phyloP scores from a whole-genome alignment of 2,797 vertebrate genomes.

The Podargus strigoides region DNA sequence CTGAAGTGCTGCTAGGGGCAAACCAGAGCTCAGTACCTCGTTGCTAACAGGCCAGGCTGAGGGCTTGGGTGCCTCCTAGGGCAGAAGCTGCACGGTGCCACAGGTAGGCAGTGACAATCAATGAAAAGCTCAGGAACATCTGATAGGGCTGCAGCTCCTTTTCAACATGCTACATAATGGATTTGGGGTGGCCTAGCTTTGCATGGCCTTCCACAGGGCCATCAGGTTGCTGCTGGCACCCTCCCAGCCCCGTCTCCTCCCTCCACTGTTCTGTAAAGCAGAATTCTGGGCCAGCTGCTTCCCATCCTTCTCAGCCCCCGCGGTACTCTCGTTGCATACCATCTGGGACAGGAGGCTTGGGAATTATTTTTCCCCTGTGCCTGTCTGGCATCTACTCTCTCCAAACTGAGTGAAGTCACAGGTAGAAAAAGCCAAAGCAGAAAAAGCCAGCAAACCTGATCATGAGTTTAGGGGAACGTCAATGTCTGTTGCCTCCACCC shows the following conservation, averaged over 20 bases:
- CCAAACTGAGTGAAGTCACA: background rate
- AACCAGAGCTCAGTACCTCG: background rate
- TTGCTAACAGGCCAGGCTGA: background rate
- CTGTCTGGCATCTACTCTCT: background rate
- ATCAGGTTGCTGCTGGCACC: background rate
- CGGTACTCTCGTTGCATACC: background rate
- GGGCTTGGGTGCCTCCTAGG: background rate
- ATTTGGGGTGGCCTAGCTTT: background rate
- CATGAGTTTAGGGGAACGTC: background rate
- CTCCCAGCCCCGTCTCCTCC: background rate
- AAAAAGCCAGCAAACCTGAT: background rate
- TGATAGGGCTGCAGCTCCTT: background rate
- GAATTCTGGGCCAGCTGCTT: background rate
- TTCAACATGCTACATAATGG: fast-evolving
- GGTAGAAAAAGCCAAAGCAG: background rate
- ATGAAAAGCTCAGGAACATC: background rate
- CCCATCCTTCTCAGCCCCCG: background rate
- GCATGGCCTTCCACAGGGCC: background rate
- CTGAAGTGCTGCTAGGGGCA: background rate
- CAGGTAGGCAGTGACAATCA: background rate
- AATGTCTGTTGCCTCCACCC: fast-evolving
- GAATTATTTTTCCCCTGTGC: background rate
- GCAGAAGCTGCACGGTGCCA: background rate
- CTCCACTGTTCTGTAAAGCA: background rate
- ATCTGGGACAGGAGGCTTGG: background rate